These are phyloP conservation scores for Lutra lutra DNA, from an alignment of 2,797 vertebrate genomes.

Conservation along the genomic window DNA sequence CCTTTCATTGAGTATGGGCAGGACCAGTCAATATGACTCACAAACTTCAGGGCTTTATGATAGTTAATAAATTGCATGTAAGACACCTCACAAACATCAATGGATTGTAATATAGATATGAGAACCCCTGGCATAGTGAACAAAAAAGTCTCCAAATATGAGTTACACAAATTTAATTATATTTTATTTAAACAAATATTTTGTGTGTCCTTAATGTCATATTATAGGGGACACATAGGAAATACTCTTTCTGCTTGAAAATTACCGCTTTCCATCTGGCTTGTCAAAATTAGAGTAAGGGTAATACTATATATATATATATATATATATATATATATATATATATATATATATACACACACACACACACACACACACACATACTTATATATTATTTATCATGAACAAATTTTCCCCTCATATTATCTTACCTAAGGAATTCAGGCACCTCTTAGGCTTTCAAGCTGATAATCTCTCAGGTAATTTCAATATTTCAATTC, in stretches of 20 bases:
- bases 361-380: too few relatives aligned
- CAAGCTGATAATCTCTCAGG: neutral
- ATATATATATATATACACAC: too few relatives aligned
- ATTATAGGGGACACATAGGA: neutral
- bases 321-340: too few relatives aligned
- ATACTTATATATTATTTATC: neutral
- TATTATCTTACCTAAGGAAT: constrained; percentile 24
- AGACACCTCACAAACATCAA: neutral
- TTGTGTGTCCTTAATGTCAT: neutral
- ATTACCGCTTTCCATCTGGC: neutral
- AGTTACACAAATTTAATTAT: neutral
- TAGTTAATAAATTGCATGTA: neutral
- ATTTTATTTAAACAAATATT: constrained; percentile 53
- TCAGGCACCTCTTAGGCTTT: neutral
- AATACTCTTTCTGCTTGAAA: constrained; percentile 13
- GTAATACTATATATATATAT: neutral
- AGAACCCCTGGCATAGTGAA: neutral
- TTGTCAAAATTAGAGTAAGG: neutral
- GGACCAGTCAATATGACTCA: neutral
- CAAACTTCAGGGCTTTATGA: neutral
- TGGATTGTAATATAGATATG: neutral
- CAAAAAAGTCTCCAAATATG: constrained; percentile 23
- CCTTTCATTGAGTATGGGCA: neutral
- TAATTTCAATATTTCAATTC: neutral
- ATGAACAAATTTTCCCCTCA: neutral